Evolutionary conservation across 2,888 invertebrate genomes (phyloP).

Genomic region (Gastrophysa polygoni): DNA sequence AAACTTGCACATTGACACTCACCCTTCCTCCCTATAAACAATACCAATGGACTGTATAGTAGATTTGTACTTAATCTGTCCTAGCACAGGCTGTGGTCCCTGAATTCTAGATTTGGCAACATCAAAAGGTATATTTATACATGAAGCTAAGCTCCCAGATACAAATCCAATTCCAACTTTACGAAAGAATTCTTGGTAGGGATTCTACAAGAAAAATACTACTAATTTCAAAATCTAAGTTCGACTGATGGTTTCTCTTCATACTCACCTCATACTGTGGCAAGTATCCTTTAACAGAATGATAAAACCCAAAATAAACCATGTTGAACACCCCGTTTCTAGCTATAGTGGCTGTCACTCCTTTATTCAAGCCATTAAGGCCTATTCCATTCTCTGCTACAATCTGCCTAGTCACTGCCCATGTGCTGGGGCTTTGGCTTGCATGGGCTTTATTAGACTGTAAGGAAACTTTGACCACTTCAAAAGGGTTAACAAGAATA

Average conservation of each 20-base stretch:
- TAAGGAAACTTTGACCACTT: slow-evolving; percentile 92
- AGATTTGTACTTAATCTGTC: slow-evolving; percentile 76
- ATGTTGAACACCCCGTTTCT: slow-evolving; percentile 92
- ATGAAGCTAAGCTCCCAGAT: slow-evolving; percentile 86
- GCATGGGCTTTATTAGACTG: slow-evolving; percentile 75
- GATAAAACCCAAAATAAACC: slow-evolving; percentile 95
- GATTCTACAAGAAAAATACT: slow-evolving; percentile 64
- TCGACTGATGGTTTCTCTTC: too few species aligned
- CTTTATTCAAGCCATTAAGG: slow-evolving; percentile 81
- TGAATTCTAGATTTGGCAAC: slow-evolving; percentile 96
- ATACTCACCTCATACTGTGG: slow-evolving; percentile 67
- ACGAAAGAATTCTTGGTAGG: slow-evolving; percentile 70
- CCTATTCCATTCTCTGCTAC: slow-evolving; percentile 79
- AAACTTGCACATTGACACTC: slow-evolving; percentile 53
- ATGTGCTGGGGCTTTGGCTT: slow-evolving; percentile 66
- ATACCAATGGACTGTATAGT: slow-evolving; percentile 74
- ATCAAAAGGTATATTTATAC: slow-evolving; percentile 93
- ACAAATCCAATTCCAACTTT: slow-evolving; percentile 85
- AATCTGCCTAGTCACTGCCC: slow-evolving; percentile 80
- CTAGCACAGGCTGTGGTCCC: slow-evolving; percentile 81
- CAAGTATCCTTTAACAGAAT: slow-evolving; percentile 80
- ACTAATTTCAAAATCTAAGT: too few species aligned
- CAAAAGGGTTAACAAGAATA: slow-evolving; percentile 90
- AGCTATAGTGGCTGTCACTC: slow-evolving; percentile 85
- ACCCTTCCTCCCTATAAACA: slow-evolving; percentile 91